Percentiles rank a stretch among this genome's conserved stretches.
phyloP scores from a whole-genome alignment of 2,888 invertebrate genomes.

The Machimus atricapillus region DNA sequence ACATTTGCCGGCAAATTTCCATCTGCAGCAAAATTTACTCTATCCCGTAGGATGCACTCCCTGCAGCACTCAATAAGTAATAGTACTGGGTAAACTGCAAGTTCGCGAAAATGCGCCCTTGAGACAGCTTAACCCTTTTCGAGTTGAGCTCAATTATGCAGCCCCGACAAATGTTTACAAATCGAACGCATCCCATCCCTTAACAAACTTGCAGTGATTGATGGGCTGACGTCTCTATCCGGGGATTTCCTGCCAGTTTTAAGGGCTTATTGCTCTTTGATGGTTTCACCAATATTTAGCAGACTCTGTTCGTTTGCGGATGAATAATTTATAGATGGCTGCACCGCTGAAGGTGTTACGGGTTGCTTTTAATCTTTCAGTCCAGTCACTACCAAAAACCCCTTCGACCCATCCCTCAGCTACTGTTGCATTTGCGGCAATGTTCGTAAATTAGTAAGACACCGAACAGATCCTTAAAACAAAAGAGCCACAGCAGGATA shows the following conservation, averaged over 20 bases:
- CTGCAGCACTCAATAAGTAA: background rate
- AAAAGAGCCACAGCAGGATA: background rate
- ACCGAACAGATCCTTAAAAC: background rate
- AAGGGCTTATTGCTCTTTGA: background rate
- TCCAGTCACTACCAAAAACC: background rate
- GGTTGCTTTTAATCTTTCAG: background rate
- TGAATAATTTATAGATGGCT: background rate
- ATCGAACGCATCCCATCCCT: background rate
- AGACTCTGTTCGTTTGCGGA: background rate
- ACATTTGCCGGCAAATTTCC: background rate
- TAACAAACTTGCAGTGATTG: background rate
- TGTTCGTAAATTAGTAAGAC: background rate
- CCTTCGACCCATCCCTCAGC: background rate
- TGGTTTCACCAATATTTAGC: background rate
- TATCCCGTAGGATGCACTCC: background rate
- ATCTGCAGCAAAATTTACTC: background rate
- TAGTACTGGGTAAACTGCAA: background rate
- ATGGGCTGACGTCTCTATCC: background rate
- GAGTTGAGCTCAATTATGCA: background rate
- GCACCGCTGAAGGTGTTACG: background rate
- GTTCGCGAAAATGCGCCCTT: slow-evolving; percentile 6
- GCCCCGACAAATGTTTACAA: background rate
- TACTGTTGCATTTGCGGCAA: background rate
- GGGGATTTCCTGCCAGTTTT: background rate
- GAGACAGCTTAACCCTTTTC: slow-evolving; percentile 17